phyloP scores from a whole-genome alignment of 2,888 invertebrate genomes.

The Oscheius myriophilus region DNA sequence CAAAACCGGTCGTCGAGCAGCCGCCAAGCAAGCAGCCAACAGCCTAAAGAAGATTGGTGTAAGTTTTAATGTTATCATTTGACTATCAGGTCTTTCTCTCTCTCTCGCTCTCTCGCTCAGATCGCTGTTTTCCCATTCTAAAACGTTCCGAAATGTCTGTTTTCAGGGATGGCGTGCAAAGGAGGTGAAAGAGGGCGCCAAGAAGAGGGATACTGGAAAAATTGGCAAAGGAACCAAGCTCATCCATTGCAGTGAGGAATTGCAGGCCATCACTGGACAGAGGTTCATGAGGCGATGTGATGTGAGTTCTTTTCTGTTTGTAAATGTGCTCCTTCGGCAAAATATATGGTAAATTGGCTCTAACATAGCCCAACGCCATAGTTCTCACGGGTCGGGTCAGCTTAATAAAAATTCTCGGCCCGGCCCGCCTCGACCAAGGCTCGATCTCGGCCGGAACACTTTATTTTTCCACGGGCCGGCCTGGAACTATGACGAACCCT shows the following conservation, averaged over 20 bases:
- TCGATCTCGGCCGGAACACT: too few species aligned
- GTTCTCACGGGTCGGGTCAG: too few species aligned
- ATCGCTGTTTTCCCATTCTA: too few species aligned
- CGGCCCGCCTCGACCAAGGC: too few species aligned
- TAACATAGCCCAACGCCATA: too few species aligned
- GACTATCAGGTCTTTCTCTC: too few species aligned
- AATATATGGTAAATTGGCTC: too few species aligned
- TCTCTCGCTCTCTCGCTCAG: too few species aligned
- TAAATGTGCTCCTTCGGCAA: too few species aligned
- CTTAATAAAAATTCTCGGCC: too few species aligned
- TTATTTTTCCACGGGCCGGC: too few species aligned
- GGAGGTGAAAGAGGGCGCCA: constrained; percentile 20
- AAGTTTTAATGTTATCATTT: background rate
- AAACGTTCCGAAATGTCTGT: background rate
- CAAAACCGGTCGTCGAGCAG: constrained; percentile 17
- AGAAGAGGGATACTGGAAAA: constrained; percentile 37
- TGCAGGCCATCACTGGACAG: constrained; percentile 38
- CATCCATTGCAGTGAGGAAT: constrained; percentile 35
- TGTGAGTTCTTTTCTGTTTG: constrained; percentile 34
- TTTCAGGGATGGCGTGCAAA: constrained; percentile 15
- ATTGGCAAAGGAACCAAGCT: constrained; percentile 43
- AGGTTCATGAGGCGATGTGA: constrained; percentile 48
- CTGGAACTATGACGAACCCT: too few species aligned
- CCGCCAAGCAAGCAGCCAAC: constrained; percentile 18
- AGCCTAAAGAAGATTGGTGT: constrained; percentile 1